Base-by-base conservation (phyloP, 2,113 vertebrate genomes). In the Vulpes vulpes region DNA sequence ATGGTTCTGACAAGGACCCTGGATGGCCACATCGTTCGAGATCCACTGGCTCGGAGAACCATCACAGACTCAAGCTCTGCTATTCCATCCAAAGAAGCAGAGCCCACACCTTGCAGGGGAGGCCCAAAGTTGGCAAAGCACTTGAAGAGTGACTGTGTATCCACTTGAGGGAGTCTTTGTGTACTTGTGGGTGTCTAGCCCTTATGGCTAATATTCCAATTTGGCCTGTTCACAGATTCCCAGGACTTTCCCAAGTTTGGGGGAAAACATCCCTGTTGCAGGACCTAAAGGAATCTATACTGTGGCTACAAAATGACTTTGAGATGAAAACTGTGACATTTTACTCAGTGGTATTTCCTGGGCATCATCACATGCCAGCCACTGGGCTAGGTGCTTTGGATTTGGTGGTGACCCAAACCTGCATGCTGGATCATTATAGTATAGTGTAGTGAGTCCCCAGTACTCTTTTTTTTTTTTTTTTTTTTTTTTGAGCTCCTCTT, bases 141-240 rank as follows among this genome's bases (percentile, higher is more conserved):
- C 97, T 95, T 97, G 80, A 80, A 92, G 43, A 95, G 51, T 97
- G 83, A 94, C 74, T 95, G 90, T 97, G 97, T 97, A 92, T 97
- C 89, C 95, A 94, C 80, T 96, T 79, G 57, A 94, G 92, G 83
- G 86, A 96, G 90, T 95, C 97, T 98, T 93, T 97, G 97, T 98
- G 95, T 96, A 96, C 90, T 96, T 97, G 94, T 96, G 94, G 92
- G 88, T 96, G 92, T 95, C 91, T 94, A 96, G 71, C 59, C 96
- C 97, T 97, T 97, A 97, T 96, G 94, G 90, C 94, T 96, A 97
- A 94, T 96, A 97, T 87, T 97, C 94, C 96, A 81, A 97, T 96
- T 90, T 92, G 93, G 96, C 64, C 91, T 62, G 3, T 87, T 95
- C 92, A 79, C 82, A 95, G 83, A 76, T 74, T 97, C 92, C 86